Percentiles rank a stretch among this genome's conserved stretches.
phyloP scores from a whole-genome alignment of 2,113 vertebrate species.

The Ctenomys sociabilis region DNA sequence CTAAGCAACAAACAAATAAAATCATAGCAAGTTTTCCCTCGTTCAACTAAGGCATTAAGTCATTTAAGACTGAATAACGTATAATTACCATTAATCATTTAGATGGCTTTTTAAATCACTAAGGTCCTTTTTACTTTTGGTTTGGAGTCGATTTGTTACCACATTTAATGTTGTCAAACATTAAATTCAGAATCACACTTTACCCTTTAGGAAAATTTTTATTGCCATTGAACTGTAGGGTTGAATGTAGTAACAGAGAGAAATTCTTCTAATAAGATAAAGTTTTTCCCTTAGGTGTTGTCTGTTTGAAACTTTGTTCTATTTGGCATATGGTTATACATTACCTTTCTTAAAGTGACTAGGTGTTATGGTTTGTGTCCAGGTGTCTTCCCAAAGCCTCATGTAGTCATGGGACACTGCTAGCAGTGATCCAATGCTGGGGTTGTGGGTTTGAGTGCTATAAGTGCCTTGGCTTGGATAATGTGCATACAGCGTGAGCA shows the following conservation, averaged over 20 bases:
- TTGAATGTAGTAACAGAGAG: neutral
- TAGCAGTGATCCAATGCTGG: too few relatives aligned
- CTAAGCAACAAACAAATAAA: constrained; percentile 11
- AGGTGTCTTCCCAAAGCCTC: too few relatives aligned
- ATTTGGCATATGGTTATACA: neutral
- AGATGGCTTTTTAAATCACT: neutral
- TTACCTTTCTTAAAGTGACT: neutral
- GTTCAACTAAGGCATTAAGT: neutral
- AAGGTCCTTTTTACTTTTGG: neutral
- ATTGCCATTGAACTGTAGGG: neutral
- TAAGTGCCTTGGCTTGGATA: too few relatives aligned
- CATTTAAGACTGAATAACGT: neutral
- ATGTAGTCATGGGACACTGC: too few relatives aligned
- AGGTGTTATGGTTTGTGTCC: neutral
- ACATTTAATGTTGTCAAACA: neutral
- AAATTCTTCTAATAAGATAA: neutral
- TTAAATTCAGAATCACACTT: neutral
- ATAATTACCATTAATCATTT: neutral
- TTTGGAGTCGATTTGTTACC: constrained; percentile 33
- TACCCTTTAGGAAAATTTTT: neutral
- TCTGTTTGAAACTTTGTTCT: constrained; percentile 14
- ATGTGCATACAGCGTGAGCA: too few relatives aligned
- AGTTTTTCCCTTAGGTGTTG: neutral
- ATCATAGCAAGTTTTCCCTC: neutral
- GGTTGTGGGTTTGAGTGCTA: too few relatives aligned